Base-by-base conservation (phyloP, 2,888 invertebrate species). In the Apamea epomidion region DNA sequence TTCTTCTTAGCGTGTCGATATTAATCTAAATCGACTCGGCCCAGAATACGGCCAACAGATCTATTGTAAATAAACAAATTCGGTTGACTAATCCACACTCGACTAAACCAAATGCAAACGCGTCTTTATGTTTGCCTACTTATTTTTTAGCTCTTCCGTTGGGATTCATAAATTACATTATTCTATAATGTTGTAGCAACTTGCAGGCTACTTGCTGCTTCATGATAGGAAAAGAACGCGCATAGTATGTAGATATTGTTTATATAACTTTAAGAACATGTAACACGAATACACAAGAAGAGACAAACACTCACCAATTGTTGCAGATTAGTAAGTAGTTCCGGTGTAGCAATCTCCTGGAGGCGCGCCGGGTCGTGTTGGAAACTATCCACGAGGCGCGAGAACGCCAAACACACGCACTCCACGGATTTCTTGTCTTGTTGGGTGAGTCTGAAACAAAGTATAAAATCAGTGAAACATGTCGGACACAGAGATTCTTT, bases 341-440 rank as follows among this genome's bases (percentile, higher is more conserved):
- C 99, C 37, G 98, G 98, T 79, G 99, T 99, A 72, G 99, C 99
- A 85, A 99, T 99, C 96, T 99, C 99, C 93, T 99, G 99, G 83
- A 99, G 97, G 86, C 99, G 98, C 45, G 98, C 98, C 32, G 99
- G 98, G 94, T 99, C 99, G 90, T 98, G 98, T 93, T 99, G 99
- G 95, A 99, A 99, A 94, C 99, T 99, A 93, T 99, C 99, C 71
- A 99, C 99, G 69, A 99, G 97, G 10, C 99, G 98, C 80, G 99
- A 99, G 97, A 99, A 99, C 42, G 99, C 99, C 87, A 99, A 97
- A 92, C 99, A 99, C 25, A 99, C 99, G 93, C 99, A 99, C 94
- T 99, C 99, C 67, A 99, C 99, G 81, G 99, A 99, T 93, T 99
- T 99, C 95, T 99, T 99, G 96, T 99, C 99, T 96, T 99, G 98